A percentile compares a stretch with the other conserved stretches of the same genome.
phyloP scores from a whole-genome alignment of 2,888 invertebrate genomes.

The Hirtodrosophila cameraria region DNA sequence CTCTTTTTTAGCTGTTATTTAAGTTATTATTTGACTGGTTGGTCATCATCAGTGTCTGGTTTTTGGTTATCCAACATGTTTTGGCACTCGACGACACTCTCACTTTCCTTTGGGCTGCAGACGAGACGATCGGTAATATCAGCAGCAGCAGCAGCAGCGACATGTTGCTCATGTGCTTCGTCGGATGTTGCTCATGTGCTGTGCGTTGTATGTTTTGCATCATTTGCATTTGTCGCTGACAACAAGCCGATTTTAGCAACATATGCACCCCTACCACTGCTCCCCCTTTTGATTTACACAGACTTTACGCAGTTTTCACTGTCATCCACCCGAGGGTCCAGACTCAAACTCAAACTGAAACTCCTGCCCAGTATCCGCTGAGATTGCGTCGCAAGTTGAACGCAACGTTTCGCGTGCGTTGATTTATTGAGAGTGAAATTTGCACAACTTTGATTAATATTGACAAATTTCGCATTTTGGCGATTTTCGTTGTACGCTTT shows the following conservation, averaged over 20 bases:
- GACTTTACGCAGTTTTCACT: slow-evolving; percentile 67
- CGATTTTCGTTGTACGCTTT: slow-evolving; percentile 22
- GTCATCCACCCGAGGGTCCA: slow-evolving; percentile 55
- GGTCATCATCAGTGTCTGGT: slow-evolving; percentile 45
- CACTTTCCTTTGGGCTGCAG: slow-evolving; percentile 41
- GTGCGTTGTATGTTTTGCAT: no score
- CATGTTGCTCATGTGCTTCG: slow-evolving; percentile 22
- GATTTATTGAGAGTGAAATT: slow-evolving; percentile 77
- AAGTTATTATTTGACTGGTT: slow-evolving; percentile 29
- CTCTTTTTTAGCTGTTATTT: slow-evolving; percentile 4
- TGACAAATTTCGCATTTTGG: slow-evolving; percentile 67
- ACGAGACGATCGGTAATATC: slow-evolving; percentile 17
- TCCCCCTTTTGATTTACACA: background rate
- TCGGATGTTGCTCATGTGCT: slow-evolving; percentile 26
- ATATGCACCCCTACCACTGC: background rate
- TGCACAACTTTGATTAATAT: slow-evolving; percentile 72
- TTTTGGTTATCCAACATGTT: slow-evolving; percentile 44
- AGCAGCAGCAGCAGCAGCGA: slow-evolving; percentile 24
- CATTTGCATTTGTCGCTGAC: slow-evolving; percentile 70
- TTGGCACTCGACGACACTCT: slow-evolving; percentile 38
- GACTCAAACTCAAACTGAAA: slow-evolving; percentile 3
- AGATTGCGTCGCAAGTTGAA: slow-evolving; percentile 13
- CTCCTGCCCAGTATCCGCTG: slow-evolving; percentile 22
- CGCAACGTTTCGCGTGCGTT: slow-evolving; percentile 43
- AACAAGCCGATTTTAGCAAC: slow-evolving; percentile 45